These are phyloP conservation scores for Vipera latastei DNA, from an alignment of 2,797 vertebrate species.

Conservation along the genomic window DNA sequence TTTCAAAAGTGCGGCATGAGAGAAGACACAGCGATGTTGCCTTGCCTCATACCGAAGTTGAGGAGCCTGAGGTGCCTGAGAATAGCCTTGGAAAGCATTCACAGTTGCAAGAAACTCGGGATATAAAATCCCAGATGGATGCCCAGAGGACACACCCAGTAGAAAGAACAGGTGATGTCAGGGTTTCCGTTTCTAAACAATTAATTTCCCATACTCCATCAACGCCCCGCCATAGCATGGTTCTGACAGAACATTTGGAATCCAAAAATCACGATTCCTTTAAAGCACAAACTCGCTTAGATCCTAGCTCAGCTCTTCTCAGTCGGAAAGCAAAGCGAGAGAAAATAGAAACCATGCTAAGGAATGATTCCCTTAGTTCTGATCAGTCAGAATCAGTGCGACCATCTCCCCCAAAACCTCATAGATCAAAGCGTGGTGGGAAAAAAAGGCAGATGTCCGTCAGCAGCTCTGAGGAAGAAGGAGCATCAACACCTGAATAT, in stretches of 20 bases:
- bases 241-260: constrained; percentile 77
- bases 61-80: constrained; percentile 79
- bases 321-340: constrained; percentile 86
- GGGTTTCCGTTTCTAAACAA: constrained; percentile 74
- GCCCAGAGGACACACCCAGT: constrained; percentile 81
- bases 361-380: constrained; percentile 96
- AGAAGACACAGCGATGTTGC: constrained; percentile 94
- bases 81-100: constrained; percentile 79
- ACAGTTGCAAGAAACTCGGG: constrained; percentile 73
- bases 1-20: constrained; percentile 94
- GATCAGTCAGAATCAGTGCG: constrained; percentile 95
- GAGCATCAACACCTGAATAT: constrained; percentile 97
- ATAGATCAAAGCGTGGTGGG: constrained; percentile 86
- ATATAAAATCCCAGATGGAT: constrained; percentile 78
- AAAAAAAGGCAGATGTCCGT: constrained; percentile 98
- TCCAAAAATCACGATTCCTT: constrained; percentile 84
- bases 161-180: constrained; percentile 84
- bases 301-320: constrained; percentile 79
- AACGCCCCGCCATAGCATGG: constrained; percentile 76
- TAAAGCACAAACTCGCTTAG: constrained; percentile 82
- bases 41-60: constrained; percentile 87
- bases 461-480: constrained; percentile 99
- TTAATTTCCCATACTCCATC: constrained; percentile 72
- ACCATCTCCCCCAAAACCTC: constrained; percentile 90
- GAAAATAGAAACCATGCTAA: constrained; percentile 89